Evolutionary conservation across 2,113 vertebrate genomes (phyloP).

Genomic region (Asarcornis scutulata): DNA sequence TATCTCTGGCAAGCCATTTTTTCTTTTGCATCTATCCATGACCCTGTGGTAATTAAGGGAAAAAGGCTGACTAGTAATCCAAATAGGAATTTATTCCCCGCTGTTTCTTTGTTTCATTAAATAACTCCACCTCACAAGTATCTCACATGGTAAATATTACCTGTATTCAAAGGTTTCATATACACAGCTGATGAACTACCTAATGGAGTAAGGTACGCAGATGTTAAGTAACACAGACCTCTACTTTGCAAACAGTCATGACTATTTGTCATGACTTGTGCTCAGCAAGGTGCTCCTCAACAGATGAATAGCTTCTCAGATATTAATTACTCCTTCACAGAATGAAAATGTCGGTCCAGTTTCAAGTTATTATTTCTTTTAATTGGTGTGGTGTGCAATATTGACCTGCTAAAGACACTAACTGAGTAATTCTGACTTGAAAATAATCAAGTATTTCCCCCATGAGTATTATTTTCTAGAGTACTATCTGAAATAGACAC

Average conservation of each 20-base stretch:
- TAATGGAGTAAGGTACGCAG: neutral
- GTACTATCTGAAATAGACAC: neutral
- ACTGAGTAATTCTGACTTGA: conserved; percentile 18
- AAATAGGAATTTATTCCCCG: neutral
- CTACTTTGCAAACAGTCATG: neutral
- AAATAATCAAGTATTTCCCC: neutral
- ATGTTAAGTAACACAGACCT: neutral
- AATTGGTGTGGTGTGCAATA: neutral
- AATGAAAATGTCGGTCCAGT: neutral
- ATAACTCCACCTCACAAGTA: neutral
- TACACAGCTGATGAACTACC: neutral
- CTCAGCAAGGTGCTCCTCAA: neutral
- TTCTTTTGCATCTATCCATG: neutral
- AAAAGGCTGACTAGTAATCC: neutral
- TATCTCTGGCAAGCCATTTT: neutral
- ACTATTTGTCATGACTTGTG: neutral
- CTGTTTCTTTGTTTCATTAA: neutral
- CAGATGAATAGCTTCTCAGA: neutral
- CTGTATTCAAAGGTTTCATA: neutral
- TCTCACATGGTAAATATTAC: neutral
- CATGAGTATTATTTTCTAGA: neutral
- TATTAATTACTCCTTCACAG: neutral
- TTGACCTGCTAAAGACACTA: neutral
- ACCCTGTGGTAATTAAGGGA: neutral
- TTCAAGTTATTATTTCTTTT: conserved; percentile 19